These are phyloP conservation scores for Cygnus atratus DNA, from an alignment of 2,113 vertebrate species.

Conservation along the genomic window DNA sequence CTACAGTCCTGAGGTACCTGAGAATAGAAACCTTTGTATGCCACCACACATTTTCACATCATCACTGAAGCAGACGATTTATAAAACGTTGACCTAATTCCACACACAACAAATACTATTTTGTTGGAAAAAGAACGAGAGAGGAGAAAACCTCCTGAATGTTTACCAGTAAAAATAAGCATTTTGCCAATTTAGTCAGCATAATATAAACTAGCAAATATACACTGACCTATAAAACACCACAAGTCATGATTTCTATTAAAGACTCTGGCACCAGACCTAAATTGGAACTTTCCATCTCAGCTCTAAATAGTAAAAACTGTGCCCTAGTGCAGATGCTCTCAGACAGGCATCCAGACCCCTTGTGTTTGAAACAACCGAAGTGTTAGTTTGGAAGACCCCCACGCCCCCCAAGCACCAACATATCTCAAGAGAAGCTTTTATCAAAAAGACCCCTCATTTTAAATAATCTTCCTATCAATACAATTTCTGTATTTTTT, in stretches of 20 bases:
- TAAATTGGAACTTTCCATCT: constrained; percentile 93
- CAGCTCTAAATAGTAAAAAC: constrained; percentile 47
- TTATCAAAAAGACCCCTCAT: background rate
- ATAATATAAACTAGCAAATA: constrained; percentile 73
- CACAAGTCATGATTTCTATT: constrained; percentile 81
- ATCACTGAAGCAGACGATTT: constrained; percentile 15
- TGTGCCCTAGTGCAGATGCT: background rate
- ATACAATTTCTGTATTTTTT: background rate
- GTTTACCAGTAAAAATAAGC: constrained; percentile 79
- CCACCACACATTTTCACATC: constrained; percentile 52
- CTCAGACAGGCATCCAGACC: background rate
- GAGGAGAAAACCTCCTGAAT: constrained; percentile 61
- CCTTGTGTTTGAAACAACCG: background rate
- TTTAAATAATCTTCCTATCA: background rate
- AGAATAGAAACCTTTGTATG: constrained; percentile 70
- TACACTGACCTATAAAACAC: constrained; percentile 69
- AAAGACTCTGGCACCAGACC: constrained; percentile 86
- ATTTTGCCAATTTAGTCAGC: constrained; percentile 71
- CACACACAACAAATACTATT: constrained; percentile 57
- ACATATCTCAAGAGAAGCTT: background rate
- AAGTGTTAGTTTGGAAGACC: background rate
- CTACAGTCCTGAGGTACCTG: background rate
- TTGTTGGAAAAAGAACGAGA: constrained; percentile 46
- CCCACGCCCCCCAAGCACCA: background rate
- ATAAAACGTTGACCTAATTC: constrained; percentile 51